Evolutionary conservation across 2,888 invertebrate genomes (phyloP).

Genomic region (Latheticus oryzae): DNA sequence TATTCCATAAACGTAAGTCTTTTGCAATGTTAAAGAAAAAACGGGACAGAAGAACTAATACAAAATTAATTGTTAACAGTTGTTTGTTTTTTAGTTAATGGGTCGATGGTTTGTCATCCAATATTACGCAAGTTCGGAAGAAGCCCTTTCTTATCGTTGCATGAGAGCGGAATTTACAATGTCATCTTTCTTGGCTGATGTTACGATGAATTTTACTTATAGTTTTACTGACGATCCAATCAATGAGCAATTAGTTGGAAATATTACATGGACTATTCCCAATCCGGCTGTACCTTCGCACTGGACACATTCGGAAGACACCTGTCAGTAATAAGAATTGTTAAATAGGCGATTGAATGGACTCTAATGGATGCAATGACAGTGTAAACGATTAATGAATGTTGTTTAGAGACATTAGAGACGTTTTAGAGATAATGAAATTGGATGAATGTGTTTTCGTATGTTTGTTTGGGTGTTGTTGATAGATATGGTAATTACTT

Average conservation of each 20-base stretch:
- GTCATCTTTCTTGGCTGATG: conserved; percentile 70
- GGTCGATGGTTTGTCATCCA: conserved; percentile 89
- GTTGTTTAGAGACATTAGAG: conserved; percentile 10
- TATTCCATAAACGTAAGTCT: conserved; percentile 18
- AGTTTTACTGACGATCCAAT: conserved; percentile 87
- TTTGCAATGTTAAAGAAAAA: conserved; percentile 21
- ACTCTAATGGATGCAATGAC: too few species aligned
- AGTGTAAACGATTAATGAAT: too few species aligned
- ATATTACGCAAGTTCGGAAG: conserved; percentile 90
- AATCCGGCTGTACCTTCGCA: conserved; percentile 81
- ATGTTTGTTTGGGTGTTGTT: too few species aligned
- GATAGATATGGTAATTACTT: too few species aligned
- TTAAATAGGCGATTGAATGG: too few species aligned
- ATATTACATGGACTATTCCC: conserved; percentile 88
- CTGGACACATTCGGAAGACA: conserved; percentile 88
- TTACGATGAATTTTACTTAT: conserved; percentile 91
- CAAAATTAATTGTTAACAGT: too few species aligned
- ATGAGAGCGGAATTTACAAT: conserved; percentile 82
- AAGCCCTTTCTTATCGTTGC: conserved; percentile 85
- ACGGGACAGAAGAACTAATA: conserved; percentile 3
- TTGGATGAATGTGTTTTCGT: too few species aligned
- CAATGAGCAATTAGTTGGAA: conserved; percentile 82
- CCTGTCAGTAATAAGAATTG: conserved; percentile 79
- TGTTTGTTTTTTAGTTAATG: conserved; percentile 71
- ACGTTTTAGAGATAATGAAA: not conserved